A percentile compares a stretch with the other conserved stretches of the same genome.
Conservation (phyloP, 2,888 invertebrate species). For the Pyrochroa serraticornis region DNA sequence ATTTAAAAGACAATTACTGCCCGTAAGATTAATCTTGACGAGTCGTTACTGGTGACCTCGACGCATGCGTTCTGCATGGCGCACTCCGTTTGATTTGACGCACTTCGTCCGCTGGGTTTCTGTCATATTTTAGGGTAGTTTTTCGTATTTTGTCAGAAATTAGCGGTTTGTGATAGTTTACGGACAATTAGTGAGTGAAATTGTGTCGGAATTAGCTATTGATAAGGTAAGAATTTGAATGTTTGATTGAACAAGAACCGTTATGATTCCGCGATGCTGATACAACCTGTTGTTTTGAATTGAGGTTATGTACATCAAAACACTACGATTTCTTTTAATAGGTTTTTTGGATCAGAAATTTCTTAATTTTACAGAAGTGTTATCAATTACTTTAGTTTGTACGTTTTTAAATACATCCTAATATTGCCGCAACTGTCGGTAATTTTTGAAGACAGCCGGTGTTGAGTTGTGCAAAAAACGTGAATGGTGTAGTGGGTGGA, state of each 20-base stretch:
- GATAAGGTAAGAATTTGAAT: conserved; percentile 16
- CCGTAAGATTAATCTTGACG: neutral
- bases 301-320: conserved; percentile 24
- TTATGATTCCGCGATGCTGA: no score
- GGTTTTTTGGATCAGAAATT: neutral
- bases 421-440: no score
- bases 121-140: conserved; percentile 37
- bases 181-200: conserved; percentile 24
- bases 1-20: conserved; percentile 10
- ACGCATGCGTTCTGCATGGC: no score
- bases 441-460: no score
- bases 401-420: no score
- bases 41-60: no score
- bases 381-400: no score
- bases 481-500: no score
- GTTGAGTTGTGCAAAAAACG: no score
- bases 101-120: conserved; percentile 16
- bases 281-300: conserved; percentile 27
- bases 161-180: conserved; percentile 17
- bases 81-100: no score
- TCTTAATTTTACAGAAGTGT: neutral
- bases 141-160: conserved; percentile 23
- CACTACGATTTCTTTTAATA: neutral
- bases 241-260: neutral
- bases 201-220: neutral